These are phyloP conservation scores for Drosophila paulistorum DNA, from an alignment of 1,140 invertebrate genomes.

Conservation along the genomic window DNA sequence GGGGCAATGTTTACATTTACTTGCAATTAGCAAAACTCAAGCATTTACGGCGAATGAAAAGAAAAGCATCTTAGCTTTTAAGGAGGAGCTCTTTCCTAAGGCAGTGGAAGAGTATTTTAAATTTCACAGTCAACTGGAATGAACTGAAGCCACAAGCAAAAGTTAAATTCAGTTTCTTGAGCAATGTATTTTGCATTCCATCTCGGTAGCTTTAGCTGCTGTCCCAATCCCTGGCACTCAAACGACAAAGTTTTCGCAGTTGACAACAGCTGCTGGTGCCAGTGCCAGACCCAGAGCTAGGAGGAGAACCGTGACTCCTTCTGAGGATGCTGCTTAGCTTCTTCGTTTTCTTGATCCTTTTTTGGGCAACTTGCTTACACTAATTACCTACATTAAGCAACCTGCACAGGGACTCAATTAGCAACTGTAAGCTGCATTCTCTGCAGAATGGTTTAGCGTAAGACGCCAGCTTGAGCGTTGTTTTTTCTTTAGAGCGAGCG, in stretches of 20 bases:
- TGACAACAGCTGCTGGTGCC: conserved; percentile 18
- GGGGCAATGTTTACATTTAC: too few relatives aligned
- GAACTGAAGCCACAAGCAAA: neutral
- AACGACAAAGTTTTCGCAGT: conserved; percentile 24
- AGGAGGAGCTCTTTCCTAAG: neutral
- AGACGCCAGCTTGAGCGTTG: conserved; percentile 40
- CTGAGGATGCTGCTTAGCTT: conserved; percentile 8
- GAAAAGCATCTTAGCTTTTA: too few relatives aligned
- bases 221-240: conserved; percentile 1
- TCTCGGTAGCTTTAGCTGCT: neutral
- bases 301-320: neutral
- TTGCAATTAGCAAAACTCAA: too few relatives aligned
- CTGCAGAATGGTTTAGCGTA: conserved; percentile 35
- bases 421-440: conserved; percentile 67
- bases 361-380: conserved; percentile 47
- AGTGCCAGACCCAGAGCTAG: conserved; percentile 18
- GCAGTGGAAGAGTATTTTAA: neutral
- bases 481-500: neutral
- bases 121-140: neutral
- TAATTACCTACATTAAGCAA: conserved; percentile 76
- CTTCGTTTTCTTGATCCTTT: conserved; percentile 32
- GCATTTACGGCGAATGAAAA: too few relatives aligned
- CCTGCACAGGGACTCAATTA: conserved; percentile 78
- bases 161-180: conserved; percentile 21
- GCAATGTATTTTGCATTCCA: neutral